Base-by-base conservation (phyloP, 2,888 invertebrate species). In the Cepaea hortensis region DNA sequence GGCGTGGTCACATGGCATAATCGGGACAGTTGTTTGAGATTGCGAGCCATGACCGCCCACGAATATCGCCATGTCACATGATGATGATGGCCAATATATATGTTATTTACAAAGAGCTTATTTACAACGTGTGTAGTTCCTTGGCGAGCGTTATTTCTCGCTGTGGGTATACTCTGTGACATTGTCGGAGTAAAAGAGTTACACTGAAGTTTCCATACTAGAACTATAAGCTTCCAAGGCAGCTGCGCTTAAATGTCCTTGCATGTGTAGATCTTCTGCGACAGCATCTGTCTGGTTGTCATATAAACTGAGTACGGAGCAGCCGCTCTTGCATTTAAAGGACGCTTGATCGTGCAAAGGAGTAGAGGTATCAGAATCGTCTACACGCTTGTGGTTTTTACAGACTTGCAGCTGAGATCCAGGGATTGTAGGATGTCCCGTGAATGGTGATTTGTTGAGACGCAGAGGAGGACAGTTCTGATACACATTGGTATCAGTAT, bases 201-300 rank as follows among this genome's bases (percentile, higher is more conserved):
- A 55, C 55, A 88, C 87, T 4, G 86, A 87, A 15, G 88, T 88
- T 23, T 88, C 88, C 87, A 88, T 83, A 13, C 87, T 88, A 11
- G 85, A 11, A 23, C 76, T 85, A 3, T 86, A 87, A 48, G 62
- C 35, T 46, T 79, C 46, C 61, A 86, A 79, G 3, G 86, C 85
- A 18, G 75, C 0, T n/a, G 87, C 85, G 35, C 85, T 86, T 0
- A 86, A 86, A 3, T 85, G 86, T 61, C 73, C 82, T 6, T 82
- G 61, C 5, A 75, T n/a, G 70, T 82, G 85, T 11, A 65, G 68
- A 48, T 68, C n/a, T n/a, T 72, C 68, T 4, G 70, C 23, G 9
- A 46, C 18, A 7, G 65, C 81, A 20, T 72, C 84, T 0, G 84
- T n/a, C 65, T 82, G 83, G 6, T 79, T 81, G 62, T 83, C 85